phyloP scores from a whole-genome alignment of 2,888 invertebrate genomes.

The Meiosimyza platycephala region DNA sequence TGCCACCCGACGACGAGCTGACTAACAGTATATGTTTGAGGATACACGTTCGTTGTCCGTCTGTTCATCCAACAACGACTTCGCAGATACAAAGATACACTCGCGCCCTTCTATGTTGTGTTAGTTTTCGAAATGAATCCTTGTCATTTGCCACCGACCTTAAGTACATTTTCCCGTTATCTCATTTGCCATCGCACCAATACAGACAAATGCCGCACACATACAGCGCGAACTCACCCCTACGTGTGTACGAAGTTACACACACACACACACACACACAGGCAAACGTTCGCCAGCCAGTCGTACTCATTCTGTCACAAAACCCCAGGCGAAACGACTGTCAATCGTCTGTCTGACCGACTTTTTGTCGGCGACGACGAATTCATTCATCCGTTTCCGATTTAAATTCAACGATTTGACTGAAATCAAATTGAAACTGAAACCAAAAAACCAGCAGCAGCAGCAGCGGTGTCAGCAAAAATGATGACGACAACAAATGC shows the following conservation, averaged over 20 bases:
- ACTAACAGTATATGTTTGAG: slow-evolving; percentile 9
- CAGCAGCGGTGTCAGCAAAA: background rate
- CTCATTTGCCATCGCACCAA: slow-evolving; percentile 27
- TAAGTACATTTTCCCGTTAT: slow-evolving; percentile 41
- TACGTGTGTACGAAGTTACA: background rate
- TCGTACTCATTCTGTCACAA: slow-evolving; percentile 28
- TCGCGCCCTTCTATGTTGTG: slow-evolving; percentile 23
- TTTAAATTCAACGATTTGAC: slow-evolving; percentile 43
- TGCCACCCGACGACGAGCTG: slow-evolving; percentile 12
- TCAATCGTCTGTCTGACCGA: background rate
- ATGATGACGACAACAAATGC: background rate
- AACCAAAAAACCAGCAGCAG: slow-evolving; percentile 15
- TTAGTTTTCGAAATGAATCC: slow-evolving; percentile 48
- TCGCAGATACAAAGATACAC: slow-evolving; percentile 32
- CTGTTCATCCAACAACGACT: slow-evolving; percentile 3
- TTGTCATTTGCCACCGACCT: slow-evolving; percentile 51
- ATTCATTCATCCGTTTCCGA: slow-evolving; percentile 47
- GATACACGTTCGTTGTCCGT: slow-evolving; percentile 8
- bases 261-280: slow-evolving; percentile 16
- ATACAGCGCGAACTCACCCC: slow-evolving; percentile 28
- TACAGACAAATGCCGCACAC: slow-evolving; percentile 19
- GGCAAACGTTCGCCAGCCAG: slow-evolving; percentile 18
- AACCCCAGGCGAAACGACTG: slow-evolving; percentile 12
- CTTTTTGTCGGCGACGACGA: slow-evolving; percentile 19
- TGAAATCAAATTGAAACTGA: slow-evolving; percentile 23